phyloP scores from a whole-genome alignment of 2,888 invertebrate genomes.

The Drosophila peninsularis region DNA sequence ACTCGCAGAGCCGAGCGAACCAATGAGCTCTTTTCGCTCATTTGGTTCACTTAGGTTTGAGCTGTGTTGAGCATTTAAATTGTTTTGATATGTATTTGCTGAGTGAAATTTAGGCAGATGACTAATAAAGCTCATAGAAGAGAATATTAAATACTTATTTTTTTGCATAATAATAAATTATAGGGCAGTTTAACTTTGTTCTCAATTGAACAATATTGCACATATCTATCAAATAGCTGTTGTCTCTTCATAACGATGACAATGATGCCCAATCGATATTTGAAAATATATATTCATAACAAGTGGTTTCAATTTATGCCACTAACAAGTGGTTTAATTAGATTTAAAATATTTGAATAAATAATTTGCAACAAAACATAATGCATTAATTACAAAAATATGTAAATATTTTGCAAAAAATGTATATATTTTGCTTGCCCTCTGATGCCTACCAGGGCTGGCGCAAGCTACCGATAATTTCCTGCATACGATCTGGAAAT shows the following conservation, averaged over 20 bases:
- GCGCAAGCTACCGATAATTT: neutral
- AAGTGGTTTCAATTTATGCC: neutral
- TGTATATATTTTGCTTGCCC: neutral
- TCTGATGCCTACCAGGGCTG: slow-evolving; percentile 7
- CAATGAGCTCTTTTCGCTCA: slow-evolving; percentile 11
- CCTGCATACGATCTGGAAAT: neutral
- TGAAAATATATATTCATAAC: neutral
- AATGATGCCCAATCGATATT: neutral
- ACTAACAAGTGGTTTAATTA: neutral
- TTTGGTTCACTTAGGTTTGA: neutral
- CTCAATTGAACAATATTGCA: neutral
- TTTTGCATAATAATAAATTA: neutral
- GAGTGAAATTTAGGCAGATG: too few species aligned
- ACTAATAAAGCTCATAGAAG: neutral
- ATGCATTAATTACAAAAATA: rapidly evolving
- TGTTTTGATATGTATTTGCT: too few species aligned
- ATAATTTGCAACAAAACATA: neutral
- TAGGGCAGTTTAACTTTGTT: neutral
- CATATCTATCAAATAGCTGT: neutral
- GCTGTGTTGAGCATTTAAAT: too few species aligned
- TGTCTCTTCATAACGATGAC: neutral
- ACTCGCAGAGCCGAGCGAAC: slow-evolving; percentile 2
- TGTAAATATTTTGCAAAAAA: too few species aligned
- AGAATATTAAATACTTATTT: neutral
- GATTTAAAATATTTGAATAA: neutral